phyloP scores from a whole-genome alignment of 2,113 vertebrate genomes.

The Gymnobelideus leadbeateri region DNA sequence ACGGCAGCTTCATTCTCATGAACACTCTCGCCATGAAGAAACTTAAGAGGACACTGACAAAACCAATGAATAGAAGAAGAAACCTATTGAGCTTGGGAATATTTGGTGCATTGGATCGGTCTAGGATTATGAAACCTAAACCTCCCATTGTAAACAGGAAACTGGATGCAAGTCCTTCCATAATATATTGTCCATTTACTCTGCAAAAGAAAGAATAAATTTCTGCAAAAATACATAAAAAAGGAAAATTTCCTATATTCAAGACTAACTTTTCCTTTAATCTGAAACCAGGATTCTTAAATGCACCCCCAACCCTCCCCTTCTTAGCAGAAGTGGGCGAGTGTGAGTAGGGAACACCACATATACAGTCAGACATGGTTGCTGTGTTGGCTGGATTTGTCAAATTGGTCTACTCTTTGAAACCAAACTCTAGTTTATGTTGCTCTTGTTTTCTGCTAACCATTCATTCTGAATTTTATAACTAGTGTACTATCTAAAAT shows the following conservation, averaged over 20 bases:
- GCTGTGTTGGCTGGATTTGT: not conserved
- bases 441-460: not conserved
- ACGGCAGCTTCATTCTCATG: constrained; percentile 99
- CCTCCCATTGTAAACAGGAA: constrained; percentile 99
- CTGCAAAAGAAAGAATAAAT: constrained; percentile 81
- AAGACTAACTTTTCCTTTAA: not conserved
- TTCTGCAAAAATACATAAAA: not conserved
- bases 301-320: not conserved
- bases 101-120: constrained; percentile 98
- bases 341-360: too few relatives aligned
- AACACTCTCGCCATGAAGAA: constrained; percentile 99
- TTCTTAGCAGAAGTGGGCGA: not conserved
- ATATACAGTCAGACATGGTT: not conserved
- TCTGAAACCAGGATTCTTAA: not conserved
- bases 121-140: constrained; percentile 97
- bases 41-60: constrained; percentile 97
- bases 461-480: constrained; percentile 30
- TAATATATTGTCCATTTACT: constrained; percentile 98
- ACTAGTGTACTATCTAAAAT: constrained; percentile 11
- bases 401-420: not conserved
- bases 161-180: constrained; percentile 98
- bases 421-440: not conserved
- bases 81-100: constrained; percentile 99
- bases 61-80: constrained; percentile 97
- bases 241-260: constrained; percentile 11